Evolutionary conservation across 2,888 invertebrate genomes (phyloP), one percentile per base, ranked within the genome.

Genomic region (Podotricha telesiphe): DNA sequence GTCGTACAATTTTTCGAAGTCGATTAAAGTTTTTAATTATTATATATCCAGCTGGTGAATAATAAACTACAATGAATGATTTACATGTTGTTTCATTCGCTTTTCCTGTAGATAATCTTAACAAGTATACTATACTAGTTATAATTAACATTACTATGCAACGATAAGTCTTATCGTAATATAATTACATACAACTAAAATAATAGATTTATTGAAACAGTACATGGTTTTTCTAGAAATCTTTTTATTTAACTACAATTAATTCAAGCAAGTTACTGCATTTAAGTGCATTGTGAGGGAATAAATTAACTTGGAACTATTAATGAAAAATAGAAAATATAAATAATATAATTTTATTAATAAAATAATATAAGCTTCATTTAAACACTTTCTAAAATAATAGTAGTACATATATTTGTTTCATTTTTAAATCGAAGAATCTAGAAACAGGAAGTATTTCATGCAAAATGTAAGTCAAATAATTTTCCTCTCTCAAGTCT

Each of bases 1-100:
- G 80, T 85, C 85, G 89, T 91, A 91, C 91, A 91, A 91, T 88
- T 87, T 88, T 91, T 90, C 86, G 84, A 88, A 85, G 84, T 88
- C 86, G 87, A 90, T 89, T 88, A 89, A 89, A 85, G 84, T 88
- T 91, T 88, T 89, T 88, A 83, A 84, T 82, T 85, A 87, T 87
- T 85, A 86, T 89, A 87, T 88, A 6, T 89, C 87, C 84, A 87
- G 83, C 88, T 87, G 88, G 88, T 89, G 86, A 90, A 86, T 88
- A 90, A 89, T 89, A 88, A 89, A 89, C 79, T 82, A 82, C 86
- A 87, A 82, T 87, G 84, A 90, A 89, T n/a, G n/a, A n/a, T 90
- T 89, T 86, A 89, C 69, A 17, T 28, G 47, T 78, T 70, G 80
- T 86, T 86, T 88, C 70, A 5, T 45, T 61, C 28, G 8, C 22